A percentile compares a stretch with the other conserved stretches of the same genome.
Evolutionary conservation across 1,140 invertebrate genomes (phyloP).

Genomic region (Dinoponera quadriceps): DNA sequence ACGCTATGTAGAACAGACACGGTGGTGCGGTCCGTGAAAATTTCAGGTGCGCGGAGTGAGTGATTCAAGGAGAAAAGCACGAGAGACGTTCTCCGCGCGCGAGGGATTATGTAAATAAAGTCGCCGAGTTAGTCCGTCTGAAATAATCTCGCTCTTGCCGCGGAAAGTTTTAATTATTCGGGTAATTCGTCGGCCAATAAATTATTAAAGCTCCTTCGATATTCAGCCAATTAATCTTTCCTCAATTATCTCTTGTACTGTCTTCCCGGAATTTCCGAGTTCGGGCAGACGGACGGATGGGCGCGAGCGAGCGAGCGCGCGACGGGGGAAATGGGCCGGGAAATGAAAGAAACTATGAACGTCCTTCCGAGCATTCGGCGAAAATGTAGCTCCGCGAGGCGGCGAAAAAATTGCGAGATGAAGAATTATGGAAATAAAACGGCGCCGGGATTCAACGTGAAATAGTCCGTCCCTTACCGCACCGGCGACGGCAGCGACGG

Average conservation of each 20-base stretch:
- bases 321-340: constrained; percentile 36
- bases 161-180: constrained; percentile 54
- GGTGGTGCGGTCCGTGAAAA: constrained; percentile 3
- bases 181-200: constrained; percentile 61
- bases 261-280: constrained; percentile 36
- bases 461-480: constrained; percentile 31
- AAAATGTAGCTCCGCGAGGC: constrained; percentile 21
- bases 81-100: neutral
- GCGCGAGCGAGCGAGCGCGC: neutral
- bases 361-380: constrained; percentile 40
- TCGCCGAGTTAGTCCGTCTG: constrained; percentile 36
- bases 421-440: constrained; percentile 62
- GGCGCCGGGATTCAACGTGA: constrained; percentile 22
- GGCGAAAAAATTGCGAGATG: constrained; percentile 36
- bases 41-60: neutral
- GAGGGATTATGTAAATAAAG: constrained; percentile 54
- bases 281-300: neutral
- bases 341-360: constrained; percentile 52
- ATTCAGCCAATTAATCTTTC: constrained; percentile 60
- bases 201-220: constrained; percentile 47
- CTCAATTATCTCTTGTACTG: constrained; percentile 48
- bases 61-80: neutral
- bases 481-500: neutral
- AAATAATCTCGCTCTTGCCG: constrained; percentile 36
- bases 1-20: constrained; percentile 15